phyloP scores from a whole-genome alignment of 1,140 invertebrate genomes.

The Hermatobates lingyangjiaoensis region DNA sequence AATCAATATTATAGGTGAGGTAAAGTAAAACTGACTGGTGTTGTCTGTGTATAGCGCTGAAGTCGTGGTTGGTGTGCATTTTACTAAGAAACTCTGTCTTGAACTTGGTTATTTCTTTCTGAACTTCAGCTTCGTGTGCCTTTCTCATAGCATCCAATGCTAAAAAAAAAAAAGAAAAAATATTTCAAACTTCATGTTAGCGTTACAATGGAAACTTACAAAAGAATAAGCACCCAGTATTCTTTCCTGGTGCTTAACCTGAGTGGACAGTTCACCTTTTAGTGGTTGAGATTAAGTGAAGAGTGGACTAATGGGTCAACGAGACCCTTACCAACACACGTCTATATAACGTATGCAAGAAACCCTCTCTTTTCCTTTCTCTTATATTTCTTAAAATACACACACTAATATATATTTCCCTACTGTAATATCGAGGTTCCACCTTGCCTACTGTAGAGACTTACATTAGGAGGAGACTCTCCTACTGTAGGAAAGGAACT shows the following conservation, averaged over 20 bases:
- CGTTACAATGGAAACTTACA: background rate
- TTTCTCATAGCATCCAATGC: slow-evolving; percentile 83
- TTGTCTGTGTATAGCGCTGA: slow-evolving; percentile 32
- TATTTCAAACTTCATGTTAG: background rate
- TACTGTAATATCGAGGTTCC: too few species aligned
- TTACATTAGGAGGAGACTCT: too few species aligned
- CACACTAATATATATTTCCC: too few species aligned
- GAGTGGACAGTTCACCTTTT: background rate
- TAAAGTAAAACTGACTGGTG: slow-evolving; percentile 36
- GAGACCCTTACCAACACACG: too few species aligned
- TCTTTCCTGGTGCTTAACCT: background rate
- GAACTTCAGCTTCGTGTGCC: slow-evolving; percentile 77
- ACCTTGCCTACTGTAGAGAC: too few species aligned
- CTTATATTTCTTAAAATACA: too few species aligned
- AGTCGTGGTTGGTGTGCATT: slow-evolving; percentile 37
- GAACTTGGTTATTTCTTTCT: slow-evolving; percentile 68
- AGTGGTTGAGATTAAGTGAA: too few species aligned
- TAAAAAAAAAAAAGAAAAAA: slow-evolving; percentile 21
- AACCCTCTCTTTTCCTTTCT: too few species aligned
- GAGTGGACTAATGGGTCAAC: too few species aligned
- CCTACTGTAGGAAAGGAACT: too few species aligned
- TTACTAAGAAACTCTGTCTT: slow-evolving; percentile 67
- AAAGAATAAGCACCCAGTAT: background rate
- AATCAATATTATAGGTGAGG: too few species aligned
- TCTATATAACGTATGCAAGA: too few species aligned